Evolutionary conservation across 2,797 vertebrate species (phyloP).

Genomic region (Diplodus sargus): DNA sequence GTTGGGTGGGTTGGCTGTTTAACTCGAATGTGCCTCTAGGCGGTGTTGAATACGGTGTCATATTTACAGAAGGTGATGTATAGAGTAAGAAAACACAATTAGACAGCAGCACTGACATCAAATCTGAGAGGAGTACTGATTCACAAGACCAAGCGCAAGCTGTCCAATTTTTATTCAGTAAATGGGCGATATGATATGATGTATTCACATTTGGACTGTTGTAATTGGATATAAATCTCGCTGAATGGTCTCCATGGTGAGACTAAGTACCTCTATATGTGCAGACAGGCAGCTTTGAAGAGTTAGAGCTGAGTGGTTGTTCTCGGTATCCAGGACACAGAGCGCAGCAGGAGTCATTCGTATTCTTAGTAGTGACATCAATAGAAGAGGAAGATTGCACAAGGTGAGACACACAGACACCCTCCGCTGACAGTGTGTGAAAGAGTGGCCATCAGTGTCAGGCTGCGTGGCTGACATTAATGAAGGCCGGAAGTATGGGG

Average conservation of each 20-base stretch:
- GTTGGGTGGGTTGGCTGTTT: conserved; percentile 14
- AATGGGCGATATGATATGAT: conserved; percentile 65
- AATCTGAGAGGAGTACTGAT: conserved; percentile 41
- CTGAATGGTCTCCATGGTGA: conserved; percentile 67
- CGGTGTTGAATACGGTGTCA: conserved; percentile 23
- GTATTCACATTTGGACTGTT: conserved; percentile 60
- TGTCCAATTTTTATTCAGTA: conserved; percentile 57
- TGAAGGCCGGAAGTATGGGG: conserved; percentile 18
- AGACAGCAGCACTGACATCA: conserved; percentile 43
- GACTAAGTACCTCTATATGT: conserved; percentile 69
- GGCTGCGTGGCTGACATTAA: conserved; percentile 39
- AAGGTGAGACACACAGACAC: conserved; percentile 48
- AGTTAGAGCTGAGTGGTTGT: conserved; percentile 62
- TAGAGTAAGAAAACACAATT: conserved; percentile 35
- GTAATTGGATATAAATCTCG: conserved; percentile 74
- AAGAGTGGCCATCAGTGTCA: conserved; percentile 51
- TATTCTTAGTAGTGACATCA: conserved; percentile 66
- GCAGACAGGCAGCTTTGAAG: conserved; percentile 69
- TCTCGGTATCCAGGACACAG: conserved; percentile 67
- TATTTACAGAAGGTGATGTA: conserved; percentile 25
- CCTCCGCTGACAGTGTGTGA: conserved; percentile 43
- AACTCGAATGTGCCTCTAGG: conserved; percentile 13
- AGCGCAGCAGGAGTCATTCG: conserved; percentile 67
- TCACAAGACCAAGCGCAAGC: conserved; percentile 51
- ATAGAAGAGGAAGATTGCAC: conserved; percentile 42